Evolutionary conservation across 2,888 invertebrate genomes (phyloP).

Genomic region (Podabrus alpinus): DNA sequence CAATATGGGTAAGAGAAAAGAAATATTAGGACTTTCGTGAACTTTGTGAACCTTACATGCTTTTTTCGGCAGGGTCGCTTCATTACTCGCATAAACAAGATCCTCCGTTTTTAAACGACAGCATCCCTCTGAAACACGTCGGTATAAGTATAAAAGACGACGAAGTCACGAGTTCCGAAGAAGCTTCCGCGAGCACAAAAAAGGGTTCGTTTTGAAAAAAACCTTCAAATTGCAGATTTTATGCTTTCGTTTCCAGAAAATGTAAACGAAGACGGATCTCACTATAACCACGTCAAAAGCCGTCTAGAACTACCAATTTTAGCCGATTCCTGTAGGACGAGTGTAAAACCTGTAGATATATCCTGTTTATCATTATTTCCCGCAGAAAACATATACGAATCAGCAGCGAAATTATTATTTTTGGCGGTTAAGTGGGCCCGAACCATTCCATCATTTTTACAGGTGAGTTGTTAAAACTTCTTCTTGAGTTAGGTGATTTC

Average conservation of each 20-base stretch:
- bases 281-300: slow-evolving; percentile 4
- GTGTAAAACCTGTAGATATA: slow-evolving; percentile 44
- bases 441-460: slow-evolving; percentile 74
- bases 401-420: slow-evolving; percentile 76
- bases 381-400: slow-evolving; percentile 68
- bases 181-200: slow-evolving; percentile 55
- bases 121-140: slow-evolving; percentile 10
- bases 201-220: slow-evolving; percentile 1
- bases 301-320: slow-evolving; percentile 47
- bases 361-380: slow-evolving; percentile 59
- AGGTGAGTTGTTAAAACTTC: slow-evolving; percentile 55
- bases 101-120: slow-evolving; percentile 12
- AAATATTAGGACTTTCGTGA: too few relatives aligned
- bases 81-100: slow-evolving; percentile 24
- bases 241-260: neutral
- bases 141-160: slow-evolving; percentile 63
- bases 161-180: slow-evolving; percentile 77
- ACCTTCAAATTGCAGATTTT: neutral
- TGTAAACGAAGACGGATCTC: neutral
- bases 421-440: slow-evolving; percentile 80
- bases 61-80: neutral
- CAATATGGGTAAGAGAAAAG: slow-evolving; percentile 26
- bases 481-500: neutral
- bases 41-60: too few relatives aligned
- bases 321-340: slow-evolving; percentile 37